Evolutionary conservation across 2,113 vertebrate species (phyloP), one percentile per base, ranked within the genome.

Genomic region (Melanocharis versteri): DNA sequence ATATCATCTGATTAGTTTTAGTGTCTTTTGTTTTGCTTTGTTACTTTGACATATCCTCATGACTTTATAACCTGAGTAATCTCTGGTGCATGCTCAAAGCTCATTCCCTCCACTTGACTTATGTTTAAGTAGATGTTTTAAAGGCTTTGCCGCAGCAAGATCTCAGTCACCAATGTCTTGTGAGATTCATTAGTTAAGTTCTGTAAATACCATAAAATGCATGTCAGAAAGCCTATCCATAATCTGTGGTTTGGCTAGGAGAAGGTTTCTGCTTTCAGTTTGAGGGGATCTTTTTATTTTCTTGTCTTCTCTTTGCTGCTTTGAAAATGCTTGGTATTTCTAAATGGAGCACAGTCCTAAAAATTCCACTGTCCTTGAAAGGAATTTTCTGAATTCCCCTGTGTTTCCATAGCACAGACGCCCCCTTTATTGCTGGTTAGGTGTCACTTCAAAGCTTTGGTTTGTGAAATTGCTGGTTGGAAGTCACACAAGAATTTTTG

Each of bases 291-390:
- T 91, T 71, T 50, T 45, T 2, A 42, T 56, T 93, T 86, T 69
- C 13, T 51, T 92, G 87, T 91, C 48, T 91, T 8, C 37, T 62
- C 27, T 48, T 78, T 72, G 35, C 65, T 84, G 27, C 50, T 94
- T 87, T 82, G 70, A 76, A 94, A 84, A 76, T 65, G 61, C 24
- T 89, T 75, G 45, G n/a, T 87, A 84, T 93, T 95, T 96, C 60
- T 85, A 82, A 91, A 71, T 76, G 57, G 73, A 94, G 37, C 26
- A 48, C 45, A 72, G 57, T 93, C 82, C 78, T 96, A 79, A 96
- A 94, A 96, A 77, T 89, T 95, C 81, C 78, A 51, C 62, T n/a
- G n/a, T 89, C 84, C 75, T 90, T 93, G 82, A 91, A 90, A 93
- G 75, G 75, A 85, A 83, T 91, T 76, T 83, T 85, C 71, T 90